Evolutionary conservation across 2,797 vertebrate species (phyloP).

Genomic region (Podargus strigoides): DNA sequence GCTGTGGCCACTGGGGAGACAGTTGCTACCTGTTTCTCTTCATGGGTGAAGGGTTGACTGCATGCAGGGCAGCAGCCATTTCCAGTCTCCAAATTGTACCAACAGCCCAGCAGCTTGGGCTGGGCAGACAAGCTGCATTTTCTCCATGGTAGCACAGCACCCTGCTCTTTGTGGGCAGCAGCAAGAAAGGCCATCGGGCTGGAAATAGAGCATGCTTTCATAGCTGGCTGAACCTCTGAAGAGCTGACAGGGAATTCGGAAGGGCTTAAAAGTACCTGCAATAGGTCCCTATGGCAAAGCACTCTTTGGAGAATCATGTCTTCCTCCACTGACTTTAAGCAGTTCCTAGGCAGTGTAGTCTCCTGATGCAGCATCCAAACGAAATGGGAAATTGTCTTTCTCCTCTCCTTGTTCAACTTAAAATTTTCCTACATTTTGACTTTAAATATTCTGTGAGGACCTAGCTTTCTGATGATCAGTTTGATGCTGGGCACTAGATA

Average conservation of each 20-base stretch:
- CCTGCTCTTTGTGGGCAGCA: not conserved
- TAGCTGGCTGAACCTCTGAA: not conserved
- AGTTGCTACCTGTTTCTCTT: not conserved
- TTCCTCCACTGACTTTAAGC: not conserved
- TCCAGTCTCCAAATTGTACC: not conserved
- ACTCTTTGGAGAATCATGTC: not conserved
- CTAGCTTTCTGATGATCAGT: not conserved
- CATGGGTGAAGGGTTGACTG: not conserved
- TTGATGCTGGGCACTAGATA: not conserved
- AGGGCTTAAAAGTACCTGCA: not conserved
- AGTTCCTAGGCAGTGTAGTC: not conserved
- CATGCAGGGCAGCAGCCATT: not conserved
- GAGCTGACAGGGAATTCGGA: not conserved
- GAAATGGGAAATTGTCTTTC: rapidly evolving
- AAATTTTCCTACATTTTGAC: not conserved
- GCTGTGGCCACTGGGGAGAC: not conserved
- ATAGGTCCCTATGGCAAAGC: not conserved
- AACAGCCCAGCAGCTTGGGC: not conserved
- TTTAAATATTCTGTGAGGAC: not conserved
- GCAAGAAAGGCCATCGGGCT: not conserved
- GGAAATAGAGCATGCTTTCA: not conserved
- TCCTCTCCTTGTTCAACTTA: not conserved
- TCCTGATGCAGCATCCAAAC: not conserved
- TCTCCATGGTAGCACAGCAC: not conserved
- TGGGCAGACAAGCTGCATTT: not conserved